Evolutionary conservation across 2,888 invertebrate genomes (phyloP).

Genomic region (Eugnorisma glareosa): DNA sequence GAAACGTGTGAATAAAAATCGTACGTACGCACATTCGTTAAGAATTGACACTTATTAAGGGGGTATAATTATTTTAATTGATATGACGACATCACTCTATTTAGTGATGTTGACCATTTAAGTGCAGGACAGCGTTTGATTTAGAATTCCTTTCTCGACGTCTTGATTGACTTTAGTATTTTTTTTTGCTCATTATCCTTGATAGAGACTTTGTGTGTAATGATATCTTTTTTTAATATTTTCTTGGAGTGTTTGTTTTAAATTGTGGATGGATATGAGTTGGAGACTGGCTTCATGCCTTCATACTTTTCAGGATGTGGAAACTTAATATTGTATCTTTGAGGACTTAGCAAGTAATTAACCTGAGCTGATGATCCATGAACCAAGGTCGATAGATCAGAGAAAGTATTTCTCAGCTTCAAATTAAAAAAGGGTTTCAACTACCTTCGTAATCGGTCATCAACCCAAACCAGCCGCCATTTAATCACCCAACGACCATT

Average conservation of each 20-base stretch:
- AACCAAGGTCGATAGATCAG: not conserved
- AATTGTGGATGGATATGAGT: slow-evolving; percentile 37
- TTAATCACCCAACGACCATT: slow-evolving; percentile 59
- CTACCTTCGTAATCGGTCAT: slow-evolving; percentile 53
- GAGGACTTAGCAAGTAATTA: not conserved
- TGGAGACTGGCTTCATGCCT: slow-evolving; percentile 4
- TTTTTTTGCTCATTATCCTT: slow-evolving; percentile 68
- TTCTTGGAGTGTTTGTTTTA: slow-evolving; percentile 47
- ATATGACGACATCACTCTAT: slow-evolving; percentile 89
- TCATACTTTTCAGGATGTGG: not conserved
- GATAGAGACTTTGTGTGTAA: slow-evolving; percentile 63
- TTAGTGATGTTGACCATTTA: slow-evolving; percentile 83
- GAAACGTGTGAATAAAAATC: slow-evolving; percentile 90
- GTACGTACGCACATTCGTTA: slow-evolving; percentile 90
- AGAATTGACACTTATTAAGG: slow-evolving; percentile 91
- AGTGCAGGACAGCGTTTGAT: slow-evolving; percentile 83
- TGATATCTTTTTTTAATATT: slow-evolving; percentile 60
- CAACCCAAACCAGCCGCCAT: slow-evolving; percentile 45
- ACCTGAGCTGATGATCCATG: not conserved
- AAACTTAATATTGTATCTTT: too few relatives aligned
- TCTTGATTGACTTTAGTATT: slow-evolving; percentile 69
- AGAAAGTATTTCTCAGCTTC: slow-evolving; percentile 12
- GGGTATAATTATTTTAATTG: slow-evolving; percentile 90
- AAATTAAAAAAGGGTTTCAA: slow-evolving; percentile 43
- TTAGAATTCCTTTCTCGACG: slow-evolving; percentile 81